phyloP scores from a whole-genome alignment of 2,888 invertebrate species.

The Cheilosia impressa region DNA sequence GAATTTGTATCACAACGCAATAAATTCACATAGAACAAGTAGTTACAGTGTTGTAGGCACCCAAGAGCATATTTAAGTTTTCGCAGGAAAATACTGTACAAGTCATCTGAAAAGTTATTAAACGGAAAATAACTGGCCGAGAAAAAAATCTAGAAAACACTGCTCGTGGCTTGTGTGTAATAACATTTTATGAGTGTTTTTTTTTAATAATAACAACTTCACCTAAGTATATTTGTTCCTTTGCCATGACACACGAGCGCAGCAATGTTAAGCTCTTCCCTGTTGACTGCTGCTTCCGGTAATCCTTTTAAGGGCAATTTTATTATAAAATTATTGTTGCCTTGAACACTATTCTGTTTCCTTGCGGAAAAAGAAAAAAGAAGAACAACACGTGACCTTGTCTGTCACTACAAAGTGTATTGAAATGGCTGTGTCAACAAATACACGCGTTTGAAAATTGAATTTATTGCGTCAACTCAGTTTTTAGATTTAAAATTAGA shows the following conservation, averaged over 20 bases:
- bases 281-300: slow-evolving; percentile 26
- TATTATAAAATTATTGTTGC: slow-evolving; percentile 22
- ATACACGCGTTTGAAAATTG: too few species aligned
- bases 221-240: slow-evolving; percentile 1
- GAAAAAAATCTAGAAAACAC: background rate
- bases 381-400: background rate
- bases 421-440: background rate
- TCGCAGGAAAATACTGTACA: background rate
- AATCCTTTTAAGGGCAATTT: slow-evolving; percentile 26
- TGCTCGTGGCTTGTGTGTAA: slow-evolving; percentile 5
- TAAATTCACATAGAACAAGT: background rate
- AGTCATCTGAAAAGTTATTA: slow-evolving; percentile 6
- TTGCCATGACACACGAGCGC: background rate
- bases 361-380: background rate
- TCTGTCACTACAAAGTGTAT: background rate
- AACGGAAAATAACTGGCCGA: background rate
- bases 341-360: background rate
- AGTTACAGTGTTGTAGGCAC: background rate
- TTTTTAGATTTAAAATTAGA: too few species aligned
- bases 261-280: slow-evolving; percentile 1
- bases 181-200: slow-evolving; percentile 9
- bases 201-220: slow-evolving; percentile 2
- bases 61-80: background rate
- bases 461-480: too few species aligned
- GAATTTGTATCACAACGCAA: background rate